Evolutionary conservation across 2,797 vertebrate genomes (phyloP).

Genomic region (Tinamus major): DNA sequence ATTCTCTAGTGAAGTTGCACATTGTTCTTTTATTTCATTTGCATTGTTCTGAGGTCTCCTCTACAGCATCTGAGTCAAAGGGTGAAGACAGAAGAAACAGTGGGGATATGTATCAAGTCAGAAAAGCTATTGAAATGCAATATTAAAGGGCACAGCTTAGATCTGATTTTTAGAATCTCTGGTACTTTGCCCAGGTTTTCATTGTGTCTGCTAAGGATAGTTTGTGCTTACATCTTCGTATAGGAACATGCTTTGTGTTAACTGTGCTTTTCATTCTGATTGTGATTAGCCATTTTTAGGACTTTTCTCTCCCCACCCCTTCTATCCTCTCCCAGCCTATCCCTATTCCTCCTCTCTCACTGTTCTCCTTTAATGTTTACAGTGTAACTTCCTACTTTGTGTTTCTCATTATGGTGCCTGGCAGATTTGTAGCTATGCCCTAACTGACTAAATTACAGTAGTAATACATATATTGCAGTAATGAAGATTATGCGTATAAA

Average conservation of each 20-base stretch:
- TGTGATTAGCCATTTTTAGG: not conserved
- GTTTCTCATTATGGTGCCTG: constrained; percentile 43
- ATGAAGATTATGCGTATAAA: constrained; percentile 58
- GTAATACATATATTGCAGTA: constrained; percentile 31
- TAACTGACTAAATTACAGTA: constrained; percentile 51
- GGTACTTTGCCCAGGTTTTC: not conserved
- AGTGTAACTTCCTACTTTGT: constrained; percentile 8
- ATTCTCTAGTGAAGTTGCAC: constrained; percentile 16
- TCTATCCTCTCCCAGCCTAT: not conserved
- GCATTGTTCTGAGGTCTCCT: not conserved
- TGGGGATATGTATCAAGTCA: not conserved
- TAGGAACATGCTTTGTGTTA: constrained; percentile 21
- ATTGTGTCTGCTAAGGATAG: not conserved
- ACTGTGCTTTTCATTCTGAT: not conserved
- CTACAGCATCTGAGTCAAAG: constrained; percentile 12
- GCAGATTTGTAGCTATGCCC: constrained; percentile 51
- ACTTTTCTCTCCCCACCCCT: not conserved
- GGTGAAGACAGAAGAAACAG: not conserved
- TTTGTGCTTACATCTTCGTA: constrained; percentile 15
- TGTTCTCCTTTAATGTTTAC: constrained; percentile 16
- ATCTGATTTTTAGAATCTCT: constrained; percentile 18
- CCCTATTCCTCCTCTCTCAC: not conserved
- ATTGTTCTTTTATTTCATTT: constrained; percentile 47
- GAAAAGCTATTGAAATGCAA: constrained; percentile 1
- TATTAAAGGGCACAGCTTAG: not conserved